Base-by-base conservation (phyloP, 2,797 vertebrate species). In the Danio albolineatus region DNA sequence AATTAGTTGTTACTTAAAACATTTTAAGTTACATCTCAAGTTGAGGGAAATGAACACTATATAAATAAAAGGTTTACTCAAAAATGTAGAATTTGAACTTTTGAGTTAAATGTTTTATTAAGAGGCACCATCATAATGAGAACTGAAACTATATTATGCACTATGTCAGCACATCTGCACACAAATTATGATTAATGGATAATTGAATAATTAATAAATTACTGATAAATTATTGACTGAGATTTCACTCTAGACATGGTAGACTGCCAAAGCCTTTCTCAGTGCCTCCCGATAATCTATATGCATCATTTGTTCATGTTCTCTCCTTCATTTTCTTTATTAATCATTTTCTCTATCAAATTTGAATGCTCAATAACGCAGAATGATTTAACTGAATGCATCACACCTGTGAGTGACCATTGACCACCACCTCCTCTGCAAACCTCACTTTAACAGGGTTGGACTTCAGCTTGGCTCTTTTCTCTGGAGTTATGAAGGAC, bases 371-470 rank as follows among this genome's bases (percentile, higher is more conserved):
- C 21, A 21, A 21, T 49, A 59, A 39, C 7, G 81, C 14, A 21
- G 17, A 38, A 28, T 56, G 19, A 62, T 64, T 79, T 54, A 74
- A 53, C 7, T 51, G 7, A 57, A 64, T 54, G 5, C 39, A 16
- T 12, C 93, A 60, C 43, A 99, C 97, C 96, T 98, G 97, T 75
- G 91, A 92, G 74, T 97, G 96, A 59, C 95, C 95, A 1, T 97
- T 98, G 89, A 99, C 94, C 51, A 97, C 94, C 80, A 98, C 97
- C 85, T 99, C 97, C 87, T 99, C 96, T 0, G 98, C 97, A 44
- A 99, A 99, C 73, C 92, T 96, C 80, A 99, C 98, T 89, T 98
- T 99, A 28, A 98, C 95, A 0, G 97, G 98, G 87, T 99, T 98
- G 78, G 93, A 97, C 86, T 94, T 95, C 70, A 99, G 93, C 84